Conservation (phyloP, 2,113 vertebrate genomes). For the Theristicus caerulescens region DNA sequence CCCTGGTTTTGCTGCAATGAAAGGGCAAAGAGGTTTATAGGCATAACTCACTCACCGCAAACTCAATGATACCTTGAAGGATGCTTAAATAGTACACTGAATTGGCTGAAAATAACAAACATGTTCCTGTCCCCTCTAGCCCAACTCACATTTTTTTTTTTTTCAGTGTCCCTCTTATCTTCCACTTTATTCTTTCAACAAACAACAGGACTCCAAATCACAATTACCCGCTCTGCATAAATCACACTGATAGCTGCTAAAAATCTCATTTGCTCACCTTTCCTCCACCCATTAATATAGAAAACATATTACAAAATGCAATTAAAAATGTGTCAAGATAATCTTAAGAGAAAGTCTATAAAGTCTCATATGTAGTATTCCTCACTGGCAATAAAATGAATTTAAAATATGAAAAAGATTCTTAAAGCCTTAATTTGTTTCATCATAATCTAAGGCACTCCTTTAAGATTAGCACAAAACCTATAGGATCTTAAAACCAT, state of each 20-base stretch:
- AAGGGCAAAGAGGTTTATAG: background rate
- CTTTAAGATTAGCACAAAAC: constrained; percentile 2
- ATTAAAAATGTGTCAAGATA: background rate
- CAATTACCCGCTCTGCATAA: background rate
- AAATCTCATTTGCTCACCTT: background rate
- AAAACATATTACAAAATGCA: background rate
- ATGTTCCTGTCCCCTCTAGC: background rate
- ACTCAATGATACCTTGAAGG: background rate
- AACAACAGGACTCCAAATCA: background rate
- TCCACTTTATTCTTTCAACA: no score
- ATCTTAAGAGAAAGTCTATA: background rate
- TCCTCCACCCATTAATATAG: background rate
- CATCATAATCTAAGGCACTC: background rate
- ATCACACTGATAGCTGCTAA: background rate
- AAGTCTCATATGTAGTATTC: background rate
- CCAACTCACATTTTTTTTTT: background rate
- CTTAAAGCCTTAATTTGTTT: background rate
- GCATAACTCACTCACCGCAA: background rate
- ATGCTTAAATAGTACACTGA: background rate
- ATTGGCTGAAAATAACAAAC: background rate
- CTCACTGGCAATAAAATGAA: background rate
- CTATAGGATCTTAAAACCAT: background rate
- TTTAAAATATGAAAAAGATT: background rate
- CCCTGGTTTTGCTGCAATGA: background rate
- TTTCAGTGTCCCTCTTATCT: background rate